Conservation (phyloP, 1,140 invertebrate species). For the Lordiphosa clarofinis region DNA sequence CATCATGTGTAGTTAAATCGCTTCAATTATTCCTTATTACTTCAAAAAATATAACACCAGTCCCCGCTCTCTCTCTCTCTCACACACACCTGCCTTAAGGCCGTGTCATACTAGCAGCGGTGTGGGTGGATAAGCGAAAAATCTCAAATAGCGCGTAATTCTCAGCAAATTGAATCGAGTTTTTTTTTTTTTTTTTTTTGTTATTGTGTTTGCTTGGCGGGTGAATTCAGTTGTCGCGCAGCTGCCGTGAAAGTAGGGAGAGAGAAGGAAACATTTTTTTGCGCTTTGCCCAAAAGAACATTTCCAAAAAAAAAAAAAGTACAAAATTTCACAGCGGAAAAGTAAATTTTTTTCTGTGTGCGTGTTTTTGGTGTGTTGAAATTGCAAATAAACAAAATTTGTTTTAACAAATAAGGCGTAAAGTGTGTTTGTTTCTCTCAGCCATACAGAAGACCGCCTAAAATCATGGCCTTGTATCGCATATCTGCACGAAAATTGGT, state of each 20-base stretch:
- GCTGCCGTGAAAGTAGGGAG: conserved; percentile 51
- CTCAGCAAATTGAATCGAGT: too few species aligned
- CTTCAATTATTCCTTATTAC: too few species aligned
- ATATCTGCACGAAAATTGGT: conserved; percentile 71
- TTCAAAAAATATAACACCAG: too few species aligned
- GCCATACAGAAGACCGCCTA: conserved; percentile 42
- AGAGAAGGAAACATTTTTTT: conserved; percentile 45
- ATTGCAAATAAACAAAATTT: conserved; percentile 11
- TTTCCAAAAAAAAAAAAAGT: conserved; percentile 41
- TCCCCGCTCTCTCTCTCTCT: too few species aligned
- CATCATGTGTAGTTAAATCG: too few species aligned
- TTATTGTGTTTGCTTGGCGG: conserved; percentile 18
- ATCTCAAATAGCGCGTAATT: too few species aligned
- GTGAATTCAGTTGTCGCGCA: conserved; percentile 65
- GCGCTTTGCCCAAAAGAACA: conserved; percentile 63
- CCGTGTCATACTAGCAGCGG: too few species aligned
- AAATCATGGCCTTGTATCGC: conserved; percentile 66
- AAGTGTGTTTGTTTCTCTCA: conserved; percentile 44
- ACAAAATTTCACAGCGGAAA: conserved; percentile 51
- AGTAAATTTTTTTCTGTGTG: conserved; percentile 72
- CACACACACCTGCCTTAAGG: too few species aligned
- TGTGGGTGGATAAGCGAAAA: too few species aligned
- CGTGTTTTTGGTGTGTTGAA: conserved; percentile 46
- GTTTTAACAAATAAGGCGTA: conserved; percentile 6
- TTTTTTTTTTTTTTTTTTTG: too few species aligned